Evolutionary conservation across 1,140 invertebrate genomes (phyloP), one percentile per base, ranked within the genome.

Genomic region (Caenorhabditis remanei): DNA sequence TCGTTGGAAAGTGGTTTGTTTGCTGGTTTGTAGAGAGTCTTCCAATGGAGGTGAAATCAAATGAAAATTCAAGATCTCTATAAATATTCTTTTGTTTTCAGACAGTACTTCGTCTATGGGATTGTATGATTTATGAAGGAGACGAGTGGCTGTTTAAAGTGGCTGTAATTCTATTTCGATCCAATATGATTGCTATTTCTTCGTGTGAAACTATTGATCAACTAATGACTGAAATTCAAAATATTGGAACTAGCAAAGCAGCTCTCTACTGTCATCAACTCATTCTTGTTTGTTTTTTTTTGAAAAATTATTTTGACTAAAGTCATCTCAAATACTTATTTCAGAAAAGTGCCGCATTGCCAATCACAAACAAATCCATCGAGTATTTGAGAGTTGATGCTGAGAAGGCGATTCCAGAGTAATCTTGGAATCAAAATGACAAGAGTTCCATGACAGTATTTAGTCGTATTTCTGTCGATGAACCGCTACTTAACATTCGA

Each of bases 121-220:
- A 87, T 65, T 87, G 85, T 53, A 46, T 87, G 48, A 87, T 87
- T 71, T 87, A 87, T 41, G 85, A 87, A 55, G 85, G 85, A 58
- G 85, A 87, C 53, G 56, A 56, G 32, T 87, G 85, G 85, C 85
- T 87, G 2, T 87, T 87, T 55, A 71, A 56, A 82, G 56, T 87
- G 2, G 71, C 85, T n/a, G 48, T 83, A n/a, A n/a, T 41, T 55
- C 56, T 87, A 14, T 61, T 87, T 43, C 75, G 85, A 50, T 71
- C 71, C 7, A 71, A 87, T 83, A 71, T 79, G 55, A 41, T 56
- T 21, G 56, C 55, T 13, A 87, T 87, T n/a, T 79, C 53, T 21
- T 71, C 67, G 0, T 87, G 71, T 63, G 41, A 61, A 32, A 41
- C 71, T 3, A 48, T 87, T 4, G 85, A 87, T 63, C 71, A 87